These are phyloP conservation scores for Ciconia nigra DNA, from an alignment of 2,797 vertebrate species.

Conservation along the genomic window DNA sequence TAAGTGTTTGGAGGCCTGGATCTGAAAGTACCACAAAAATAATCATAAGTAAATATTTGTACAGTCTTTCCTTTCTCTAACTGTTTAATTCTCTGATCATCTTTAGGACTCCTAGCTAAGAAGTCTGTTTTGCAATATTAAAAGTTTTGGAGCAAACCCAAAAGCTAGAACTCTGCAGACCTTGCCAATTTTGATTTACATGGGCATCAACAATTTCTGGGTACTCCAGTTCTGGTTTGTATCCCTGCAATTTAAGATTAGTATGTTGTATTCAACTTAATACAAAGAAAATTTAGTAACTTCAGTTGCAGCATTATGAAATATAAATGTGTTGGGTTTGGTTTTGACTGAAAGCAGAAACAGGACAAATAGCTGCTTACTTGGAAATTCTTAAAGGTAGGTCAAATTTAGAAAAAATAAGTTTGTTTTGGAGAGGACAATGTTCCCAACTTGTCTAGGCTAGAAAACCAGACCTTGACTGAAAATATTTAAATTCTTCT, in stretches of 20 bases:
- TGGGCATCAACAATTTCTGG: background rate
- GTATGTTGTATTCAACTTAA: background rate
- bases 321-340: background rate
- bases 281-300: background rate
- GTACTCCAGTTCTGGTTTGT: background rate
- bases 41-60: constrained; percentile 69
- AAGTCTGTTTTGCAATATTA: constrained; percentile 34
- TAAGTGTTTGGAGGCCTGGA: constrained; percentile 25
- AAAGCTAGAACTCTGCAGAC: background rate
- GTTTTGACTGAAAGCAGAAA: constrained; percentile 29
- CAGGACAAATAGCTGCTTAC: constrained; percentile 7
- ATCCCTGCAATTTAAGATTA: background rate
- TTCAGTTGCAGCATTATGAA: background rate
- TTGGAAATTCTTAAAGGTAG: constrained; percentile 3
- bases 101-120: constrained; percentile 59
- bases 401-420: background rate
- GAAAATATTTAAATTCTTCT: background rate
- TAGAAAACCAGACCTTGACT: background rate
- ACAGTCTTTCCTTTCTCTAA: constrained; percentile 56
- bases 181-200: constrained; percentile 14
- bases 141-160: constrained; percentile 12
- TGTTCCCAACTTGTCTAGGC: background rate
- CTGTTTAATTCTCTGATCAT: constrained; percentile 57
- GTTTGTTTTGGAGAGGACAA: constrained; percentile 11
- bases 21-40: constrained; percentile 55